Evolutionary conservation across 2,888 invertebrate genomes (phyloP).

Genomic region (Zygaena filipendulae): DNA sequence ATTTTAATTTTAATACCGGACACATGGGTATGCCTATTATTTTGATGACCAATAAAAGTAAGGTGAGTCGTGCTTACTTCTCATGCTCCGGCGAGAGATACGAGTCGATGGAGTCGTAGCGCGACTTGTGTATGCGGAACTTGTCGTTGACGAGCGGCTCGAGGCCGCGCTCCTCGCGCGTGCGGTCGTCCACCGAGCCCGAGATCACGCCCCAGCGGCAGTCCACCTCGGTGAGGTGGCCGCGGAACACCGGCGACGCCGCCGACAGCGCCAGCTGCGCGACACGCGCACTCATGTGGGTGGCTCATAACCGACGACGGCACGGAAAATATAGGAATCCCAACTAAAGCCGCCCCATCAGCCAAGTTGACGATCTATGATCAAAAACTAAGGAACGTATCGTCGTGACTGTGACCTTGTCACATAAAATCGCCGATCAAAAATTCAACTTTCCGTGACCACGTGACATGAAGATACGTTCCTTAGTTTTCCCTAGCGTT

Average conservation of each 20-base stretch:
- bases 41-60: too few species aligned
- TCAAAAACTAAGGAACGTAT: too few species aligned
- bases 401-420: too few species aligned
- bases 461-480: too few species aligned
- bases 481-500: too few species aligned
- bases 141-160: constrained; percentile 73
- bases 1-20: too few species aligned
- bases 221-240: constrained; percentile 94
- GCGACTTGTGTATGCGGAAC: constrained; percentile 90
- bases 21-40: too few species aligned
- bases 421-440: too few species aligned
- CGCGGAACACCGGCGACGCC: constrained; percentile 94
- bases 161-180: constrained; percentile 85
- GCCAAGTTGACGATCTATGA: too few species aligned
- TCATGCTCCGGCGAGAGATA: constrained; percentile 92
- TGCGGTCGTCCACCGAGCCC: constrained; percentile 93
- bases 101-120: constrained; percentile 98
- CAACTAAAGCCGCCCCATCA: too few species aligned
- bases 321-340: constrained; percentile 92
- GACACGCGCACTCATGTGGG: too few species aligned
- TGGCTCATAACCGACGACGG: constrained; percentile 86
- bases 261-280: constrained; percentile 92
- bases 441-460: too few species aligned
- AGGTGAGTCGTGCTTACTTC: constrained; percentile 69
- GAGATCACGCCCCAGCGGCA: constrained; percentile 98